These are phyloP conservation scores for Xiphophorus maculatus DNA, from an alignment of 2,113 vertebrate genomes.

Conservation along the genomic window DNA sequence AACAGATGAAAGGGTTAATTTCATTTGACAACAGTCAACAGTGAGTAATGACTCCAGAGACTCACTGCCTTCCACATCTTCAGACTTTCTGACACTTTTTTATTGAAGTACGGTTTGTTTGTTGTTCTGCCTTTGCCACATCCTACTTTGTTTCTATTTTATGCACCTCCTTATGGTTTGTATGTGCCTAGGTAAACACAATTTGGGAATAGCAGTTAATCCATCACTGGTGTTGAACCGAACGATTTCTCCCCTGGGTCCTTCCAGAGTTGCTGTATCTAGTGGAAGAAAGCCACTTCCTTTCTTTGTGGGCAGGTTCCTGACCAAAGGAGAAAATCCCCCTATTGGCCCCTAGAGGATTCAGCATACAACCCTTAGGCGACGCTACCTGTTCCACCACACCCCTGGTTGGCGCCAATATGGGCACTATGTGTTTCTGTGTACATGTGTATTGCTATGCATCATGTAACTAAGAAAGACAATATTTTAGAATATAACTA, in stretches of 20 bases:
- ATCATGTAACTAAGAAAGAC: neutral
- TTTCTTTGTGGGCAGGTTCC: constrained; percentile 70
- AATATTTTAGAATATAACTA: neutral
- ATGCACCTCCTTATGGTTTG: constrained; percentile 18
- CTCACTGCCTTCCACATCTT: constrained; percentile 21
- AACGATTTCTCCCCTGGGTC: constrained; percentile 52
- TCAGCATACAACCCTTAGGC: constrained; percentile 26
- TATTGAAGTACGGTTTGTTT: constrained; percentile 44
- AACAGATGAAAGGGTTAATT: constrained; percentile 71
- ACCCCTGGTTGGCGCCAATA: constrained; percentile 53
- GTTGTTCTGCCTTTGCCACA: constrained; percentile 12
- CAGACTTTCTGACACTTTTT: neutral
- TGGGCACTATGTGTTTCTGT: constrained; percentile 20
- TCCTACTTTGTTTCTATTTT: constrained; percentile 48
- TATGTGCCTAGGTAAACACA: constrained; percentile 57
- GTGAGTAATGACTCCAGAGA: constrained; percentile 54
- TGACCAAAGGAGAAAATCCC: constrained; percentile 51
- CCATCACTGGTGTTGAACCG: constrained; percentile 53
- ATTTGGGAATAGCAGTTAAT: constrained; percentile 64
- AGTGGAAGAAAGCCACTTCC: constrained; percentile 63
- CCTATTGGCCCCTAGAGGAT: constrained; percentile 24
- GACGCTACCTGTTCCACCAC: constrained; percentile 48
- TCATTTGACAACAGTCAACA: constrained; percentile 63
- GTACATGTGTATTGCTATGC: constrained; percentile 6
- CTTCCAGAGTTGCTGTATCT: constrained; percentile 46